phyloP scores from a whole-genome alignment of 2,888 invertebrate species.

The Argyra leucocephala region DNA sequence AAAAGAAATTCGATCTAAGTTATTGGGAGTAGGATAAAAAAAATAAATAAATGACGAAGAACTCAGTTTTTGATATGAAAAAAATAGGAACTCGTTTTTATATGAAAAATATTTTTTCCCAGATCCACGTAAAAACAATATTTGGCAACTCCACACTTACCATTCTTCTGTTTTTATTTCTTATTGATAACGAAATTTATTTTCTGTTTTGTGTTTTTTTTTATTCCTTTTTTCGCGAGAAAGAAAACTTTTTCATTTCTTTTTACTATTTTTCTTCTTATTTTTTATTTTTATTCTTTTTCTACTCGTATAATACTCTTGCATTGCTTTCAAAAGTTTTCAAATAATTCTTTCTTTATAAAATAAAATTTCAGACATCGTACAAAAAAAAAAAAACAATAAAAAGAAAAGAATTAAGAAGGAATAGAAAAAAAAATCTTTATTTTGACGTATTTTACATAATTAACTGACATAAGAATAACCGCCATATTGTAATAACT shows the following conservation, averaged over 20 bases:
- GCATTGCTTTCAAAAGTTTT: too few relatives aligned
- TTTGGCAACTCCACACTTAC: too few relatives aligned
- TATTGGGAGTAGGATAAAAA: too few relatives aligned
- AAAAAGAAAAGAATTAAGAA: neutral
- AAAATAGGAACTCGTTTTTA: too few relatives aligned
- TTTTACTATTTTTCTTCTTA: neutral
- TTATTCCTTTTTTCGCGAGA: neutral
- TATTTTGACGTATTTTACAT: conserved; percentile 5
- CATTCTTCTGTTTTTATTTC: too few relatives aligned
- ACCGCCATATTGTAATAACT: conserved; percentile 1
- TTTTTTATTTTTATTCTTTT: neutral
- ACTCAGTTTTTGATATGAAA: too few relatives aligned
- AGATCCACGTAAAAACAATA: too few relatives aligned
- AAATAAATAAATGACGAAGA: too few relatives aligned
- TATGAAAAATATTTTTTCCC: too few relatives aligned
- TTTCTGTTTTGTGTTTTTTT: neutral
- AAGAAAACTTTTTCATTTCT: neutral
- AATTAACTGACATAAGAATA: conserved; percentile 6
- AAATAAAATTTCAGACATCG: neutral
- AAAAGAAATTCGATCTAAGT: too few relatives aligned
- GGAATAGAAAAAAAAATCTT: neutral
- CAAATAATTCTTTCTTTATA: neutral
- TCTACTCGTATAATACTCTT: too few relatives aligned
- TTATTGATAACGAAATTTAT: neutral
- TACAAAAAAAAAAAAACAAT: neutral